These are phyloP conservation scores for Amblyopsis hoosieri DNA, from an alignment of 2,797 vertebrate species.

Conservation along the genomic window DNA sequence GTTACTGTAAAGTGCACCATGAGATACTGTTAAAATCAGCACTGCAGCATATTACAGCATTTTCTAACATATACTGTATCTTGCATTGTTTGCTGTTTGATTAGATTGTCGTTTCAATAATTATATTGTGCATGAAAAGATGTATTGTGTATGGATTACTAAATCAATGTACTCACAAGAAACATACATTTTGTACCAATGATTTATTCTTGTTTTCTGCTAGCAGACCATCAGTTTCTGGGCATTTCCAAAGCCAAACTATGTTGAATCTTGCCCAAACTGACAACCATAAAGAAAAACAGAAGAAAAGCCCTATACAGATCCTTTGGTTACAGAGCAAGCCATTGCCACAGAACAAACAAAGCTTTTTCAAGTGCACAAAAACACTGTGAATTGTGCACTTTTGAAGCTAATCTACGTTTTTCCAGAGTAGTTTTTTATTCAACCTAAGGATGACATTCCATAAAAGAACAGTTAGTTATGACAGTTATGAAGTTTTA, in stretches of 20 bases:
- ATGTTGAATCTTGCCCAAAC: conserved; percentile 15
- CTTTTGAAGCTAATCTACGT: neutral
- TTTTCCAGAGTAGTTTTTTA: neutral
- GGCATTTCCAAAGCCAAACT: conserved; percentile 21
- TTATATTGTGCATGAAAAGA: conserved; percentile 13
- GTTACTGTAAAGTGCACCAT: too few relatives aligned
- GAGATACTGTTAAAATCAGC: too few relatives aligned
- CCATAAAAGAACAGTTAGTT: conserved; percentile 15
- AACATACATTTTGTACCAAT: neutral
- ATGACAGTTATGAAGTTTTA: conserved; percentile 10
- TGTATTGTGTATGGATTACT: neutral
- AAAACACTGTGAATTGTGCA: conserved; percentile 2
- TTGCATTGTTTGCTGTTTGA: too few relatives aligned
- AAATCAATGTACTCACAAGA: neutral
- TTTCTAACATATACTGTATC: too few relatives aligned
- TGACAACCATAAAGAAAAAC: conserved; percentile 19
- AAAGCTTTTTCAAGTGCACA: conserved; percentile 1
- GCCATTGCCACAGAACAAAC: neutral
- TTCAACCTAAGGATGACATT: neutral
- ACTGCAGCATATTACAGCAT: too few relatives aligned
- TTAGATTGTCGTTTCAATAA: too few relatives aligned
- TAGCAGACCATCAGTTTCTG: conserved; percentile 16
- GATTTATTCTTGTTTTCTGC: neutral
- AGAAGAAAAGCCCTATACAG: too few relatives aligned
- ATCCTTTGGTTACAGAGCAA: too few relatives aligned